These are phyloP conservation scores for Leptinotarsa defecta DNA, from an alignment of 1,140 invertebrate species.

Conservation along the genomic window DNA sequence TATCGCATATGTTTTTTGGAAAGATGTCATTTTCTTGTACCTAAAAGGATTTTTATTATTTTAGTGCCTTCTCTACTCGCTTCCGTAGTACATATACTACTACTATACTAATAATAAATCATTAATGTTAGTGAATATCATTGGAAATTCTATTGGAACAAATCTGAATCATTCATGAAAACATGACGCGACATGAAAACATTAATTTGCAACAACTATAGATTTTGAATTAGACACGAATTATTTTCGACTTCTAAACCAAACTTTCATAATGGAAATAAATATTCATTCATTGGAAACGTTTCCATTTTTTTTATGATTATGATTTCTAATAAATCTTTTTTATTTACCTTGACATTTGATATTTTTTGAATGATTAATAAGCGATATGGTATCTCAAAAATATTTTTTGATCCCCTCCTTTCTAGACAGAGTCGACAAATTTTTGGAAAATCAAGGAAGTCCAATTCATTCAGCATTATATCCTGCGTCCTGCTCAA, in stretches of 20 bases:
- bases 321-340: neutral
- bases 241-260: neutral
- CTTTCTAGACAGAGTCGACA: conserved; percentile 16
- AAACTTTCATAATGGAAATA: neutral
- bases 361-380: neutral
- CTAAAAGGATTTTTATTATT: conserved; percentile 1
- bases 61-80: neutral
- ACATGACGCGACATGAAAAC: no score
- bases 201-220: no score
- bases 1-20: conserved; percentile 5
- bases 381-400: neutral
- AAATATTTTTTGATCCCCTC: neutral
- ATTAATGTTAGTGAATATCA: no score
- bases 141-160: no score
- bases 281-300: no score
- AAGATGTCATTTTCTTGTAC: conserved; percentile 16
- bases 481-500: neutral
- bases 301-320: no score
- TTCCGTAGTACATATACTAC: no score
- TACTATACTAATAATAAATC: neutral
- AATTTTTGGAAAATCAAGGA: conserved; percentile 20
- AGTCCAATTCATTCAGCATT: neutral
- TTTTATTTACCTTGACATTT: conserved; percentile 12
- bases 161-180: no score
- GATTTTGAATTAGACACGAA: no score